Conservation (phyloP, 2,888 invertebrate species). For the Deroplatys truncata region DNA sequence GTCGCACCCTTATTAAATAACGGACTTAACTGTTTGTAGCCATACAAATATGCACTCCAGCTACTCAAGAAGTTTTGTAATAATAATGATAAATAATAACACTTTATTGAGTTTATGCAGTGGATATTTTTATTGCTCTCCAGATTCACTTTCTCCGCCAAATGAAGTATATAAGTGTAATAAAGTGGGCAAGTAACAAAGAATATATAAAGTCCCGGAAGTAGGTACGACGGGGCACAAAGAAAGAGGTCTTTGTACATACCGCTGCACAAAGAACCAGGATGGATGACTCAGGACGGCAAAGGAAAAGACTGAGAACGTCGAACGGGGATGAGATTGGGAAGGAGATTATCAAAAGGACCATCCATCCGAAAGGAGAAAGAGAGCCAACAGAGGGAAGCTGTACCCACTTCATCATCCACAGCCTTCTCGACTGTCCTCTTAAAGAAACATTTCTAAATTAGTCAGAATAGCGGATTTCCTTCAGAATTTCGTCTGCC, state of each 20-base stretch:
- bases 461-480: background rate
- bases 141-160: background rate
- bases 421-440: background rate
- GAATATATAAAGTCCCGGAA: background rate
- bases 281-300: background rate
- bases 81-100: too few species aligned
- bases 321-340: background rate
- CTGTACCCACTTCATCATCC: background rate
- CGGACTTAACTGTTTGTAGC: too few species aligned
- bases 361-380: background rate
- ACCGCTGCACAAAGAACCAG: background rate
- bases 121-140: background rate
- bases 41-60: too few species aligned
- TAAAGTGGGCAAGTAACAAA: background rate
- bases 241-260: background rate
- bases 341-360: background rate
- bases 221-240: background rate
- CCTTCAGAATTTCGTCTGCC: background rate
- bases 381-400: background rate
- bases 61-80: too few species aligned
- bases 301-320: background rate
- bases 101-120: too few species aligned
- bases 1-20: too few species aligned
- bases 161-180: background rate
- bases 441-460: background rate